Percentiles rank a stretch among this genome's conserved stretches.
Evolutionary conservation across 2,113 vertebrate species (phyloP).

Genomic region (Cisticola juncidis): DNA sequence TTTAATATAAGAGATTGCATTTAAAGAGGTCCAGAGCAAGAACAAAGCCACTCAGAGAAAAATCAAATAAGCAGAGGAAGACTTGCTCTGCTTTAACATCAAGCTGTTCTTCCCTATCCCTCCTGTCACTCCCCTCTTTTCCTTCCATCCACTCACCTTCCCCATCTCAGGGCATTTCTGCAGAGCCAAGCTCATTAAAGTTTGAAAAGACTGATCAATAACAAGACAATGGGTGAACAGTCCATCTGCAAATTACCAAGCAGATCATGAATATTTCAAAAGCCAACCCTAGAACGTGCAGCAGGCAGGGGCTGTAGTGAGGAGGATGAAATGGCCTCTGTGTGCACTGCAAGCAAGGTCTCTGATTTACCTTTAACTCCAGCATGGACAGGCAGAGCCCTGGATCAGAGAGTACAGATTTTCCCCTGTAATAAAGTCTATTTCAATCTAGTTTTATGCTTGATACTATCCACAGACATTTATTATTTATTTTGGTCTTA

Average conservation of each 20-base stretch:
- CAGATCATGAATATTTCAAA: conserved; percentile 76
- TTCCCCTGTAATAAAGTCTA: background rate
- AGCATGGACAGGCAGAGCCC: background rate
- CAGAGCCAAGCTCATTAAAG: conserved; percentile 74
- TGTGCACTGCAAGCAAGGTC: background rate
- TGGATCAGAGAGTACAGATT: background rate
- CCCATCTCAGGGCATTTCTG: conserved; percentile 37
- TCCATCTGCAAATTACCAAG: conserved; percentile 76
- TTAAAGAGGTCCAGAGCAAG: conserved; percentile 56
- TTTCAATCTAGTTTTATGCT: background rate
- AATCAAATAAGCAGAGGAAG: conserved; percentile 34
- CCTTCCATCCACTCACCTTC: background rate
- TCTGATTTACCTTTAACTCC: background rate
- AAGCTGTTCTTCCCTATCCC: background rate
- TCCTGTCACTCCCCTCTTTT: background rate
- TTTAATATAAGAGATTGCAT: background rate
- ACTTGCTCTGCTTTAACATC: conserved; percentile 7
- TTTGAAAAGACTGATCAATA: conserved; percentile 79
- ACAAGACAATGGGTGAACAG: conserved; percentile 67
- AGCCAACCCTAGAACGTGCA: conserved; percentile 34
- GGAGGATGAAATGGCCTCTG: conserved; percentile 1
- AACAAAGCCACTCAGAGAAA: conserved; percentile 27
- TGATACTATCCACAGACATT: background rate
- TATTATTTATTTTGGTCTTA: background rate
- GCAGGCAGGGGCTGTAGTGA: background rate